Base-by-base conservation (phyloP, 2,113 vertebrate genomes). In the Pipa parva region DNA sequence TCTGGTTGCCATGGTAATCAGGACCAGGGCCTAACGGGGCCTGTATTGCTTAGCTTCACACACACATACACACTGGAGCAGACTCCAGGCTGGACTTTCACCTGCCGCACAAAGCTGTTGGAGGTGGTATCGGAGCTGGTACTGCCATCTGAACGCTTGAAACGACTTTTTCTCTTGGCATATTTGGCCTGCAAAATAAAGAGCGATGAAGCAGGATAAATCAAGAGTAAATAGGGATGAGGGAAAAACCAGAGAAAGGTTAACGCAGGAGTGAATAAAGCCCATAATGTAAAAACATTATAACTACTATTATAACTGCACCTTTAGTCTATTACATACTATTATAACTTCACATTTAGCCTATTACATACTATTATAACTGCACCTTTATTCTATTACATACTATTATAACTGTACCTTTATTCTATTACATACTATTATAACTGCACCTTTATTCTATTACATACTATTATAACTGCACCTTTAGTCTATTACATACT, bases 41-140 rank as follows among this genome's bases (percentile, higher is more conserved):
- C 66, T 69, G 56, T 13, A 22, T n/a, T 25, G 31, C 22, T 39
- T 21, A 45, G 46, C 56, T 11, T 59, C 65, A 28, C 46, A 60
- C 46, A 52, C 57, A 7, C 18, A n/a, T n/a, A n/a, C 46, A 54
- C 46, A 46, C 66, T 42, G 29, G 20, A 39, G 66, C 46, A 49
- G n/a, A 24, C 29, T 54, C 52, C 31, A 52, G 25, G 57, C 20
- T 45, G 45, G n/a, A 52, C 57, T 52, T 76, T 87, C 91, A 97
- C 94, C 92, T 97, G 94, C 74, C 94, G 88, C 71, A 98, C 92
- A 26, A 98, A 98, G 81, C 95, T 98, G 90, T 98, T 98, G 20
- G 95, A 97, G n/a, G 95, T 97, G 31, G 95, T 98, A 83, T 98
- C 95, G 0, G 95, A 98, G 13, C 94, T 97, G 11, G 95, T 98